Base-by-base conservation (phyloP, 2,797 vertebrate genomes). In the Chiloscyllium punctatum region DNA sequence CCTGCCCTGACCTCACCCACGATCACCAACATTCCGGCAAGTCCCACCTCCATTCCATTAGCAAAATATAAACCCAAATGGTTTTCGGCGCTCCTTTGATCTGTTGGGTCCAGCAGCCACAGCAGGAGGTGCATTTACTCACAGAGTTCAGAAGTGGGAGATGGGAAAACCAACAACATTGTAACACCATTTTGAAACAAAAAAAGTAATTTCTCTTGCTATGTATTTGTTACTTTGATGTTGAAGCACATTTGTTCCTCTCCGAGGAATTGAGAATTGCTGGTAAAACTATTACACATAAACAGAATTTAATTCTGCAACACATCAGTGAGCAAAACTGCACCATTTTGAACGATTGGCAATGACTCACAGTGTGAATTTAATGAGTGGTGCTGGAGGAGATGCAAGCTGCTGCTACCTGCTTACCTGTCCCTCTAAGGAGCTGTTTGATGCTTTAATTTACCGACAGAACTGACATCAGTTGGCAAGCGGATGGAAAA, bases 271-370 rank as follows among this genome's bases (percentile, higher is more conserved):
- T 62, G 15, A n/a, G 87, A 90, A 90, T 30, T n/a, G 30, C 53
- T 62, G 53, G 87, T 66, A 62, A 90, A 90, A 13, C 87, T 53
- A 66, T 66, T 90, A n/a, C 87, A 66, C 57, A 90, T 16, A 90
- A 90, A 66, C 62, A 69, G 33, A 66, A 92, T 92, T 69, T 69
- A 92, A 92, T 92, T 92, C 11, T 92, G 62, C 90, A 69, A 92
- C 33, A 37, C 90, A 69, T 92, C 90, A 92, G 21, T 25, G 62
- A 69, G n/a, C 62, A 92, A 42, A 92, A 15, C 90, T 68, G 90
- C n/a, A 21, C 18, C 90, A 92, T 42, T 91, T 91, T 66, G 57
- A 18, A 21, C 66, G 4, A n/a, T 30, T n/a, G 88, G 16, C 88
- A 66, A 92, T 92, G 90, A 69, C n/a, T 92, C 62, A 69, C 69